phyloP scores from a whole-genome alignment of 2,888 invertebrate species.

The Exocentrus adspersus region DNA sequence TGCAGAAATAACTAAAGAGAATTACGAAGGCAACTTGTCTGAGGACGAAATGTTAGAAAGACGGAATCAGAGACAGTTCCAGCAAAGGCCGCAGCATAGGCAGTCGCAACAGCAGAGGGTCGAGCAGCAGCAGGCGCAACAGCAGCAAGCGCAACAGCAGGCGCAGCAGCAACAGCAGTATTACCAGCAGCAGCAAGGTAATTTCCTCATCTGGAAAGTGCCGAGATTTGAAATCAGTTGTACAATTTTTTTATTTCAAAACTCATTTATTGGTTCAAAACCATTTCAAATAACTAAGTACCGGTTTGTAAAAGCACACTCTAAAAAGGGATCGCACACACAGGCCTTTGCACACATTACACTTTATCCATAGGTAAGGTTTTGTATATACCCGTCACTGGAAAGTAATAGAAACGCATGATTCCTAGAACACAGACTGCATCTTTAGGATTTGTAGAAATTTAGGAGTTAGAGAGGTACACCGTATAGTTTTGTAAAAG shows the following conservation, averaged over 20 bases:
- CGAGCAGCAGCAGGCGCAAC: constrained; percentile 60
- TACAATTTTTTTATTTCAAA: background rate
- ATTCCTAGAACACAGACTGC: background rate
- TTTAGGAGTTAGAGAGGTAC: background rate
- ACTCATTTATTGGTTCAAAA: no score
- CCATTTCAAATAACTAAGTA: background rate
- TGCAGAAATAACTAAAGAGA: constrained; percentile 85
- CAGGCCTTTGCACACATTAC: background rate
- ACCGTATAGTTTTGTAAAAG: background rate
- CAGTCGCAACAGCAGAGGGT: constrained; percentile 60
- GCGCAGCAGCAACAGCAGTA: constrained; percentile 58
- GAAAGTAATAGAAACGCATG: no score
- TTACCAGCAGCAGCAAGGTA: constrained; percentile 60
- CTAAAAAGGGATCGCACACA: background rate
- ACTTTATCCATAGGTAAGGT: constrained; percentile 16
- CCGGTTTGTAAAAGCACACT: background rate
- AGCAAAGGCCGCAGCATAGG: constrained; percentile 54
- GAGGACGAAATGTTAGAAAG: constrained; percentile 72
- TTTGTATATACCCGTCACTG: no score
- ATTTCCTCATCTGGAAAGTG: background rate
- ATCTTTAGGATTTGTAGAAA: background rate
- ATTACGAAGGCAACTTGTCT: constrained; percentile 75
- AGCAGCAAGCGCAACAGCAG: constrained; percentile 61
- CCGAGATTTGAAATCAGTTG: background rate
- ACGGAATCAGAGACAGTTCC: constrained; percentile 58